phyloP scores from a whole-genome alignment of 2,113 vertebrate species.

The Diphyllodes magnificus region DNA sequence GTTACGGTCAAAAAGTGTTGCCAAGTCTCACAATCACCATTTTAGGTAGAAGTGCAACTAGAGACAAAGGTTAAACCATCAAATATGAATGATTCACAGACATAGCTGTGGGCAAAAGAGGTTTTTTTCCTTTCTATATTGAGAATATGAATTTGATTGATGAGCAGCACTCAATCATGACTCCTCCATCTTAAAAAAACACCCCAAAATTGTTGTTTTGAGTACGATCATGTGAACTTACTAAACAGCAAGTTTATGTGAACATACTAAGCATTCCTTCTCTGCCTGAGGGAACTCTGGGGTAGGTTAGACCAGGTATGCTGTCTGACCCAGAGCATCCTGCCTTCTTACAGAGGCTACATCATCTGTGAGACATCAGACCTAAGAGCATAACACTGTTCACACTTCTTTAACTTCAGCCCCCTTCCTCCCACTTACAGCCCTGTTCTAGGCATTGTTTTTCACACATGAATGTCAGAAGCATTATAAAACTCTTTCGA shows the following conservation, averaged over 20 bases:
- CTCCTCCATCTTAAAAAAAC: not conserved
- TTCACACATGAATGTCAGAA: conserved; percentile 25
- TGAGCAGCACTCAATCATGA: not conserved
- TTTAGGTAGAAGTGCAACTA: not conserved
- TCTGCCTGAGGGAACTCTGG: not conserved
- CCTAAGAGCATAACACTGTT: not conserved
- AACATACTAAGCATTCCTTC: not conserved
- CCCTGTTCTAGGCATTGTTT: conserved; percentile 25
- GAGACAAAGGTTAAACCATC: not conserved
- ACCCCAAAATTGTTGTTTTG: not conserved
- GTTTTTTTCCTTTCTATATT: not conserved
- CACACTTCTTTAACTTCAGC: not conserved
- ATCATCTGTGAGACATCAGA: not conserved
- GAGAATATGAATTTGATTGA: not conserved
- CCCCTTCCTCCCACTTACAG: not conserved
- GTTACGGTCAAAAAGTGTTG: not conserved
- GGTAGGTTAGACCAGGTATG: not conserved
- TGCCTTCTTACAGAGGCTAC: not conserved
- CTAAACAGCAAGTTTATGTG: not conserved
- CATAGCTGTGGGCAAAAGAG: not conserved
- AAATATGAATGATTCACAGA: not conserved
- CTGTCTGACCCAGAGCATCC: not conserved
- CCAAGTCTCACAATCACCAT: not conserved
- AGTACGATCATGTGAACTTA: not conserved
- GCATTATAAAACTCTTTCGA: conserved; percentile 36